phyloP scores from a whole-genome alignment of 2,888 invertebrate genomes.

The Drosophila paracracens region DNA sequence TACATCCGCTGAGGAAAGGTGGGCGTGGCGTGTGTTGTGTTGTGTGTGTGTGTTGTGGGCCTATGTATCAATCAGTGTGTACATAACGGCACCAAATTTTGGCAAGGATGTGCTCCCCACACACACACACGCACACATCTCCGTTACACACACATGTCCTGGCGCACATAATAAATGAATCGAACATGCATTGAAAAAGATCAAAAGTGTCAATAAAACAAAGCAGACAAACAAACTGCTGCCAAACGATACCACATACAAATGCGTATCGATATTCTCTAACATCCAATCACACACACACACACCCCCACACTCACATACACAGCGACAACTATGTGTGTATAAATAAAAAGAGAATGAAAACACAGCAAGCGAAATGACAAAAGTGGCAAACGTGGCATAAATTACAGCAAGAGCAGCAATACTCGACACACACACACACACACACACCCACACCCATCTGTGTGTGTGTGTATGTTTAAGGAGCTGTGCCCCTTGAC shows the following conservation, averaged over 20 bases:
- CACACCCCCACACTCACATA: background rate
- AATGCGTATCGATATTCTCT: conserved; percentile 11
- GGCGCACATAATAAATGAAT: conserved; percentile 77
- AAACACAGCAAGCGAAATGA: conserved; percentile 68
- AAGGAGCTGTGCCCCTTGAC: conserved; percentile 47
- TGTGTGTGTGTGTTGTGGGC: background rate
- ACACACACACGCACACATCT: background rate
- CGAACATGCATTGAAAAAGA: conserved; percentile 74
- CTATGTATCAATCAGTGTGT: conserved; percentile 76
- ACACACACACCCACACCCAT: conserved; percentile 6
- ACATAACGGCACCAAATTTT: conserved; percentile 55
- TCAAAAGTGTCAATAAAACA: conserved; percentile 81
- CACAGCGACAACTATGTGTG: conserved; percentile 2
- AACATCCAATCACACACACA: background rate
- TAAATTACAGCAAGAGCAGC: conserved; percentile 64
- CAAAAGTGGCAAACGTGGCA: conserved; percentile 80
- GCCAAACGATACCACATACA: conserved; percentile 42
- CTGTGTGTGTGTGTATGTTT: background rate
- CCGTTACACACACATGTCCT: conserved; percentile 11
- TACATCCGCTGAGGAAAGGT: conserved; percentile 61
- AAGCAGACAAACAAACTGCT: conserved; percentile 68
- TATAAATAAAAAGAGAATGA: conserved; percentile 24
- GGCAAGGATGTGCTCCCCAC: conserved; percentile 30
- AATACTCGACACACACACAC: conserved; percentile 12
- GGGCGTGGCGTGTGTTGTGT: conserved; percentile 27